A percentile compares a stretch with the other conserved stretches of the same genome.
Conservation (phyloP, 2,888 invertebrate species). For the Odontothrips loti region DNA sequence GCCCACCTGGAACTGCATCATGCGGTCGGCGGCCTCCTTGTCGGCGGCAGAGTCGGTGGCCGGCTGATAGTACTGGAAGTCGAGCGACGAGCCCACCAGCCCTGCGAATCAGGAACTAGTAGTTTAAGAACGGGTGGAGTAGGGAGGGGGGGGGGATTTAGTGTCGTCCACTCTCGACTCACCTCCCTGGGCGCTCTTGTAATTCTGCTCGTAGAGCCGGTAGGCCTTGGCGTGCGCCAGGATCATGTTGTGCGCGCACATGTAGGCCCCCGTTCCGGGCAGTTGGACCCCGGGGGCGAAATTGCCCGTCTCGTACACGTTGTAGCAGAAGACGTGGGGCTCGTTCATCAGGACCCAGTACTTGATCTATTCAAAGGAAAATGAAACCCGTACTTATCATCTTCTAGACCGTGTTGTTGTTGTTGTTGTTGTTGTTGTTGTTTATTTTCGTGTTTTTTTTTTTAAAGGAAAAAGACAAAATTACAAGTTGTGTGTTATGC, state of each 20-base stretch:
- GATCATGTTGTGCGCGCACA: conserved; percentile 45
- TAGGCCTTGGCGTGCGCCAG: conserved; percentile 47
- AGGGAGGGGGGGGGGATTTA: too few species aligned
- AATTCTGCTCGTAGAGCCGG: conserved; percentile 42
- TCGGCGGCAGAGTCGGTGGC: conserved; percentile 7
- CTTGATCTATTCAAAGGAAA: conserved; percentile 36
- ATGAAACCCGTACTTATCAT: neutral
- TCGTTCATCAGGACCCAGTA: conserved; percentile 50
- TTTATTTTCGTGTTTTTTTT: neutral
- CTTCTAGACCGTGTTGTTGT: too few species aligned
- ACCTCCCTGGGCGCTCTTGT: conserved; percentile 35
- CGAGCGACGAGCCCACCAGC: conserved; percentile 31
- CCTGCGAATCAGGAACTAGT: too few species aligned
- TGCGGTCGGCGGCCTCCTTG: conserved; percentile 29
- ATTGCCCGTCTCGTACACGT: conserved; percentile 34
- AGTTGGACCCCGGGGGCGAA: conserved; percentile 37
- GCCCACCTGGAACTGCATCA: neutral
- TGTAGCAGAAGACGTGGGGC: conserved; percentile 40
- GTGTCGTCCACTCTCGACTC: too few species aligned
- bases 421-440: neutral
- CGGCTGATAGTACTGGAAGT: neutral
- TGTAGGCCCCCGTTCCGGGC: conserved; percentile 41
- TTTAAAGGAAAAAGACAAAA: neutral
- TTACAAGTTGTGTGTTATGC: neutral
- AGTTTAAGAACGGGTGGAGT: too few species aligned